These are phyloP conservation scores for Anser brachyrhynchus DNA, from an alignment of 2,113 vertebrate genomes.

Conservation along the genomic window DNA sequence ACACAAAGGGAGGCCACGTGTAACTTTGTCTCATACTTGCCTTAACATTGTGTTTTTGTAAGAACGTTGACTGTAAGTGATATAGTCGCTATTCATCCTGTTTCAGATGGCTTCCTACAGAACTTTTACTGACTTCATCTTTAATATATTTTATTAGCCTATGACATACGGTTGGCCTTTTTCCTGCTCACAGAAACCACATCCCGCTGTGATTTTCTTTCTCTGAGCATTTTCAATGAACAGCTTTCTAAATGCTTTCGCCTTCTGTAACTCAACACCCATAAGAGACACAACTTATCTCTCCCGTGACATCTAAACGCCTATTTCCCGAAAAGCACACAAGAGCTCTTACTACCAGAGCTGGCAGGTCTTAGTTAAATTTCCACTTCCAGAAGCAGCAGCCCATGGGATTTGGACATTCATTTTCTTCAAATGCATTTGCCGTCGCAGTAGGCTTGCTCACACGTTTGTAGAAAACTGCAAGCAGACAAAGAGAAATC, in stretches of 20 bases:
- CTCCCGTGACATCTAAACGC: background rate
- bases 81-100: background rate
- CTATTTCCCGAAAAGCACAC: background rate
- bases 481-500: constrained; percentile 25
- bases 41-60: background rate
- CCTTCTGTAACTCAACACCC: constrained; percentile 4
- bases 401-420: background rate
- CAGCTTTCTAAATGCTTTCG: background rate
- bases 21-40: background rate
- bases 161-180: constrained; percentile 35
- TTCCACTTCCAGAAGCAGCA: constrained; percentile 5
- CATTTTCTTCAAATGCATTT: constrained; percentile 16
- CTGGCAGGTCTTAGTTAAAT: background rate
- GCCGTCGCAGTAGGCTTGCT: background rate
- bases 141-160: constrained; percentile 44
- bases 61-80: background rate
- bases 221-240: background rate
- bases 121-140: constrained; percentile 33
- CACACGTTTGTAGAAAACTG: constrained; percentile 1
- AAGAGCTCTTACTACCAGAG: background rate
- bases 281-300: background rate
- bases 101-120: constrained; percentile 39
- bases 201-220: background rate
- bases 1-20: background rate
- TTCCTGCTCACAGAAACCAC: constrained; percentile 38